Evolutionary conservation across 2,797 vertebrate species (phyloP), one percentile per base, ranked within the genome.

Genomic region (Lophius americanus): DNA sequence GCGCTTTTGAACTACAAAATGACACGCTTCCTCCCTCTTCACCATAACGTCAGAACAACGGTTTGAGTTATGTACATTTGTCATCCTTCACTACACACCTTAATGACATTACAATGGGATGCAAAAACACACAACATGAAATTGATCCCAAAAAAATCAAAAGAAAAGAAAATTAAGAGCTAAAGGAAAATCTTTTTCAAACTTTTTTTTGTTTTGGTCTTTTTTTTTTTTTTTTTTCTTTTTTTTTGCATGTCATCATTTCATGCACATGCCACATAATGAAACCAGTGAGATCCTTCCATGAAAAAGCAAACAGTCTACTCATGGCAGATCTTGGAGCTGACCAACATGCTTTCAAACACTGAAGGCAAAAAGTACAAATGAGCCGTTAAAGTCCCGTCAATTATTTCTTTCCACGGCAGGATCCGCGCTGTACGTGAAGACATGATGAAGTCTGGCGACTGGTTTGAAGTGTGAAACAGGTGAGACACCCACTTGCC

Each of bases 261-360:
- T 94, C 91, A 92, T 91, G 94, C 85, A 83, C 90, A 93, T 92
- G 94, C 93, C 91, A 78, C 88, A 85, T 81, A 81, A 84, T 78
- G 92, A 93, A 90, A 92, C 87, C 81, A 90, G 90, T 89, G 90
- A 93, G 90, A 93, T 94, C 89, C 88, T 88, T 94, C 87, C 84
- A 54, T 76, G 76, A 79, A 77, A 87, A 87, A 90, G 88, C 68
- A 82, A 70, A 92, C 86, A 90, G 88, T 93, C 90, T 90, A 80
- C 73, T 77, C 73, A n/a, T 65, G 79, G 74, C 82, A 71, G 73
- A 73, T 84, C 68, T 78, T 73, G 70, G 39, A 80, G 75, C 79
- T 79, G 83, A 79, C 76, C 76, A 55, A 85, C 88, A 88, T 86
- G 87, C 86, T 88, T 77, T 77, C 69, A 60, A 83, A 86, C 72